A percentile compares a stretch with the other conserved stretches of the same genome.
Conservation (phyloP, 2,797 vertebrate genomes). For the Coluber constrictor region DNA sequence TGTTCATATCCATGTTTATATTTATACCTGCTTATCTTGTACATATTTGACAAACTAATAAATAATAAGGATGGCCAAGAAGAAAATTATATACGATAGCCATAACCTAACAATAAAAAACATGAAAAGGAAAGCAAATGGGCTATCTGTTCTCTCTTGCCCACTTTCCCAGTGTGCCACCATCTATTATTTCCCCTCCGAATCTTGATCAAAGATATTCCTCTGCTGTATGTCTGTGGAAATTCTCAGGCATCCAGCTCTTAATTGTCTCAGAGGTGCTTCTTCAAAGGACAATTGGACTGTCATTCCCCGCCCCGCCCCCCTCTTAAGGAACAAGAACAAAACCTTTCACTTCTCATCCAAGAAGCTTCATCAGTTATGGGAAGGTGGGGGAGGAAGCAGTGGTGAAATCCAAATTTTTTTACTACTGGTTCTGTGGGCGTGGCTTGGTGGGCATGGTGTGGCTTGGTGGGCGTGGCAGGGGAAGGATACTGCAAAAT, state of each 20-base stretch:
- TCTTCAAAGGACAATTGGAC: not conserved
- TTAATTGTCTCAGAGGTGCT: not conserved
- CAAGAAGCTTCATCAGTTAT: not conserved
- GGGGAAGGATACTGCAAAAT: too few species aligned
- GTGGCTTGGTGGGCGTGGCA: too few species aligned
- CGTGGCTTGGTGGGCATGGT: too few species aligned
- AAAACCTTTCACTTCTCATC: not conserved
- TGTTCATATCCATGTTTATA: too few species aligned
- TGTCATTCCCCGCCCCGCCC: not conserved
- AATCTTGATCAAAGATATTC: not conserved
- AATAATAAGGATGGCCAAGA: not conserved
- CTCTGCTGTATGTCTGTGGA: not conserved
- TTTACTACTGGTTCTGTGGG: too few species aligned
- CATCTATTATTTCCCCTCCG: not conserved
- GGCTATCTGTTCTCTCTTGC: not conserved
- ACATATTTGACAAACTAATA: too few species aligned
- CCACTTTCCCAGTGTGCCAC: not conserved
- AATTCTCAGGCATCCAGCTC: not conserved
- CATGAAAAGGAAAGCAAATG: not conserved
- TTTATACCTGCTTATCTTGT: too few species aligned
- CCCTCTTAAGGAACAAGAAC: not conserved
- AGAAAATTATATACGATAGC: not conserved
- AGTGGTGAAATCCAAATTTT: too few species aligned
- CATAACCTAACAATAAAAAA: not conserved
- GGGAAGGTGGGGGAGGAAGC: not conserved